phyloP scores from a whole-genome alignment of 92 coral and sea anemone genomes.

The Umimayanthus kanabou region DNA sequence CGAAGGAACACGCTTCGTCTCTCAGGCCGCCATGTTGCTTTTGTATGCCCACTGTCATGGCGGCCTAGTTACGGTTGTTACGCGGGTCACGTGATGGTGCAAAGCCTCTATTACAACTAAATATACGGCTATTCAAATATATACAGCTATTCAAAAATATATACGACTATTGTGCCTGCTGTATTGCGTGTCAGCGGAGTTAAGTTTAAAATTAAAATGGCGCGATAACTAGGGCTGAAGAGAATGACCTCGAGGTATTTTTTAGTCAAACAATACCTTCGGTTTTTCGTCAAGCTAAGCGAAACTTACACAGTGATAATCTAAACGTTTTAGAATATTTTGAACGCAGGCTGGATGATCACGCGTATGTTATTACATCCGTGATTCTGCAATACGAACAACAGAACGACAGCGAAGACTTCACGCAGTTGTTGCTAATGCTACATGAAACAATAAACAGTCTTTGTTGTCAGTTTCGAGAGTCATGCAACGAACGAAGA shows the following conservation, averaged over 20 bases:
- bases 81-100: too few relatives aligned
- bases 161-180: slow-evolving; percentile 17
- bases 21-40: too few relatives aligned
- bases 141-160: slow-evolving; percentile 5
- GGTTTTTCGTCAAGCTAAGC: slow-evolving; percentile 44
- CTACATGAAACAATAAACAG: slow-evolving; percentile 39
- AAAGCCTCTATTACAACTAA: too few relatives aligned
- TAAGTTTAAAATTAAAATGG: slow-evolving; percentile 16
- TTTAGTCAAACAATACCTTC: slow-evolving; percentile 41
- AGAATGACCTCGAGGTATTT: slow-evolving; percentile 52
- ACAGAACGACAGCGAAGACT: slow-evolving; percentile 42
- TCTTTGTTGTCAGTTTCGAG: slow-evolving; percentile 36
- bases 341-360: slow-evolving; percentile 65
- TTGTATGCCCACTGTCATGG: too few relatives aligned
- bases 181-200: slow-evolving; percentile 6
- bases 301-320: slow-evolving; percentile 55
- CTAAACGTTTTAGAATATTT: slow-evolving; percentile 56
- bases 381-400: slow-evolving; percentile 57
- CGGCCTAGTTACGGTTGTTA: too few relatives aligned
- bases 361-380: slow-evolving; percentile 55
- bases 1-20: too few relatives aligned
- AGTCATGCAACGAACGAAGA: slow-evolving; percentile 35
- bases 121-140: not conserved
- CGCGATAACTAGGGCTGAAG: slow-evolving; percentile 5
- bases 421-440: slow-evolving; percentile 36